Conservation (phyloP, 92 coral and sea anemone genomes). For the Parazoanthus atlanticus region DNA sequence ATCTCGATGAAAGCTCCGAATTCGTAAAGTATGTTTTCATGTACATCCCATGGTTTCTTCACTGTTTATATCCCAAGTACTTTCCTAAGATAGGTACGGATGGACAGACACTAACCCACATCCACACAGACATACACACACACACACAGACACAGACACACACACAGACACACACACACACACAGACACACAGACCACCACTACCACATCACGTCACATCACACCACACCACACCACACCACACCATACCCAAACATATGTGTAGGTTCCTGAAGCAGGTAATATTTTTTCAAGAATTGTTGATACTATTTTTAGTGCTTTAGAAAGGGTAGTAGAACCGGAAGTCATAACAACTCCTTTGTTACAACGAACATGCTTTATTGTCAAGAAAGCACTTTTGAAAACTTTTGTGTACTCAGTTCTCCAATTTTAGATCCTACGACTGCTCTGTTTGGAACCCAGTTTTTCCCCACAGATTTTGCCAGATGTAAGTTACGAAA, state of each 20-base stretch:
- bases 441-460: background rate
- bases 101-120: background rate
- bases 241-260: too few relatives aligned
- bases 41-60: background rate
- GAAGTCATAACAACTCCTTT: too few relatives aligned
- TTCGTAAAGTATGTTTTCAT: slow-evolving; percentile 68
- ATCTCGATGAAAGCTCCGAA: slow-evolving; percentile 69
- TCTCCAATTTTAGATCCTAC: background rate
- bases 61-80: background rate
- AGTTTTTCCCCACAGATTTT: background rate
- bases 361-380: background rate
- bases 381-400: background rate
- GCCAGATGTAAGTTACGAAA: background rate
- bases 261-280: too few relatives aligned
- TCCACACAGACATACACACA: background rate
- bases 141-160: too few relatives aligned
- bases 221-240: too few relatives aligned
- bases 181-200: too few relatives aligned
- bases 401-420: background rate
- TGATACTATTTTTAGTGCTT: too few relatives aligned
- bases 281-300: too few relatives aligned
- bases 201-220: too few relatives aligned
- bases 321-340: too few relatives aligned
- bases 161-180: too few relatives aligned
- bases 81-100: background rate